Percentiles rank a stretch among this genome's conserved stretches.
Conservation (phyloP, 2,888 invertebrate genomes). For the Dexiosoma caninum region DNA sequence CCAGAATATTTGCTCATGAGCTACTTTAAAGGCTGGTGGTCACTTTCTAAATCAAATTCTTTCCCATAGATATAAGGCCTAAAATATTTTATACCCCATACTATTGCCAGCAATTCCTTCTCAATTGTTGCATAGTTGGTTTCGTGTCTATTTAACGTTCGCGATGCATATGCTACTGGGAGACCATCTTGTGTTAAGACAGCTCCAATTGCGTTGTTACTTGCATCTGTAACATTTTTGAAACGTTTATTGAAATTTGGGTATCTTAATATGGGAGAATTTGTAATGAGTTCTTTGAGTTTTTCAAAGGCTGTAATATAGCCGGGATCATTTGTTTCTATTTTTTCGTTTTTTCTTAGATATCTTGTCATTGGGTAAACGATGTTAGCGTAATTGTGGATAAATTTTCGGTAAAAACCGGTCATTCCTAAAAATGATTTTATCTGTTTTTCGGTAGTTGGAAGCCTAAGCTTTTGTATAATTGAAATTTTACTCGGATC, state of each 20-base stretch:
- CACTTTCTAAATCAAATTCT: background rate
- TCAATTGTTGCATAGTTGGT: background rate
- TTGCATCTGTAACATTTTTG: constrained; percentile 1
- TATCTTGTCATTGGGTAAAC: constrained; percentile 60
- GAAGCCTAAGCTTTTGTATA: constrained; percentile 56
- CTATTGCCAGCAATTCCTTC: constrained; percentile 29
- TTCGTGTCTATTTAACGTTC: constrained; percentile 6
- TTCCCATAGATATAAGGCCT: constrained; percentile 47
- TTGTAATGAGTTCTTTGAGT: constrained; percentile 17
- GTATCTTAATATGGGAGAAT: background rate
- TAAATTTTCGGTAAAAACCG: constrained; percentile 2
- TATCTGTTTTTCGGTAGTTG: constrained; percentile 67
- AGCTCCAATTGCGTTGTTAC: constrained; percentile 1
- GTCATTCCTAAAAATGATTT: constrained; percentile 67
- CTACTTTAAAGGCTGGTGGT: background rate
- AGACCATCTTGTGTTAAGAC: constrained; percentile 41
- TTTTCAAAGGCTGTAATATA: constrained; percentile 56
- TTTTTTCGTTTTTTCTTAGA: constrained; percentile 44
- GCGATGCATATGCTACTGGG: background rate
- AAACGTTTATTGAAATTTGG: constrained; percentile 52
- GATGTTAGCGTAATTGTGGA: constrained; percentile 51
- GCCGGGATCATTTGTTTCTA: constrained; percentile 8
- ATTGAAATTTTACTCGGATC: constrained; percentile 69
- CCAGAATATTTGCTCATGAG: no score
- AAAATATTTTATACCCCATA: constrained; percentile 52